These are phyloP conservation scores for Hermatobates lingyangjiaoensis DNA, from an alignment of 1,140 invertebrate species.

Conservation along the genomic window DNA sequence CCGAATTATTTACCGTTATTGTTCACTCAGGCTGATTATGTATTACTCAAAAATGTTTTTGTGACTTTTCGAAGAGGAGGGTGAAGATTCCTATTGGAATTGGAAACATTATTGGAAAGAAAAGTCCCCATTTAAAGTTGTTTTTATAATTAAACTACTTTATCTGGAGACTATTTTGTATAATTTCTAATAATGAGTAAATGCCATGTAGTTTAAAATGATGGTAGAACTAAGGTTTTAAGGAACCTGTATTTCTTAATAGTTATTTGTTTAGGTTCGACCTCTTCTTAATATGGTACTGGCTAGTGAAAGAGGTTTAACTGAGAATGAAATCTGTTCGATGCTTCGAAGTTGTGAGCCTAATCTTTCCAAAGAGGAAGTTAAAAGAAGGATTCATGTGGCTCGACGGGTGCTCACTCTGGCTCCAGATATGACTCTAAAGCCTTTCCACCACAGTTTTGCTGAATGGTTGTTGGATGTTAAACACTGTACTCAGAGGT, in stretches of 20 bases:
- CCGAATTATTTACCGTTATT: too few species aligned
- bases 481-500: slow-evolving; percentile 89
- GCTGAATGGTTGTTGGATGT: slow-evolving; percentile 87
- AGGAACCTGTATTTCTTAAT: neutral
- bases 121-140: too few species aligned
- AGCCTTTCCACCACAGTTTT: slow-evolving; percentile 78
- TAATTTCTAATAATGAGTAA: too few species aligned
- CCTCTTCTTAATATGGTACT: slow-evolving; percentile 73
- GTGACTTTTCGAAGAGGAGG: too few species aligned
- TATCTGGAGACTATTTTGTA: neutral
- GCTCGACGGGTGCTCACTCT: slow-evolving; percentile 49
- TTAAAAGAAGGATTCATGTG: slow-evolving; percentile 58
- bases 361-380: slow-evolving; percentile 63
- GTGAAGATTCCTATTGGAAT: too few species aligned
- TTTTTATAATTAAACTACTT: too few species aligned
- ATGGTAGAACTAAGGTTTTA: neutral
- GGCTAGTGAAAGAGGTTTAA: slow-evolving; percentile 66
- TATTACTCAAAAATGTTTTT: too few species aligned
- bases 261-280: slow-evolving; percentile 34
- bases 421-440: slow-evolving; percentile 32
- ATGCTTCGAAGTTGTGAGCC: slow-evolving; percentile 66
- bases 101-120: too few species aligned
- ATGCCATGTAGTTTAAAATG: too few species aligned
- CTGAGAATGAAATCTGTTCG: slow-evolving; percentile 56
- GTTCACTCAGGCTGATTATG: too few species aligned